These are phyloP conservation scores for Anoplophora glabripennis DNA, from an alignment of 1,140 invertebrate genomes.

Conservation along the genomic window DNA sequence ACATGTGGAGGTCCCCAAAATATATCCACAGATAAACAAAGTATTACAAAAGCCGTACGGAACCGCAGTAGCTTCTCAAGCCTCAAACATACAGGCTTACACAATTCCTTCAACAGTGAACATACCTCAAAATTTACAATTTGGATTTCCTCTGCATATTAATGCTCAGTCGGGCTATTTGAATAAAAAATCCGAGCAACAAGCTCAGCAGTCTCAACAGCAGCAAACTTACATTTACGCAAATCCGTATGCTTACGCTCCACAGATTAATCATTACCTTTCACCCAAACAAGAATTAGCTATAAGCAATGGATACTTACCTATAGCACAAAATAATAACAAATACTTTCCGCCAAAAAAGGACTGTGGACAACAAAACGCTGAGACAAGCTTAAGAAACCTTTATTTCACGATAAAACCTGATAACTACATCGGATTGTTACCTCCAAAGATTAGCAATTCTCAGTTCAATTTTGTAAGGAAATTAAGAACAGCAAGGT, in stretches of 20 bases:
- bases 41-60: constrained; percentile 38
- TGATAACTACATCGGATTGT: constrained; percentile 48
- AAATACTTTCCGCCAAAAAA: constrained; percentile 21
- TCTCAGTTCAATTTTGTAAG: constrained; percentile 10
- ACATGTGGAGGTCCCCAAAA: constrained; percentile 29
- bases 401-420: background rate
- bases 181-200: constrained; percentile 15
- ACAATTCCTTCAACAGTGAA: background rate
- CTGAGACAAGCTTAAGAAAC: background rate
- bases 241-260: constrained; percentile 35
- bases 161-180: constrained; percentile 20
- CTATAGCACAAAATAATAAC: constrained; percentile 11
- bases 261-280: constrained; percentile 25
- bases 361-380: constrained; percentile 14
- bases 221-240: constrained; percentile 5
- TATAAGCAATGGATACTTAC: background rate
- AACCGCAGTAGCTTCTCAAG: background rate
- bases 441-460: constrained; percentile 44
- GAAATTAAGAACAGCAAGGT: constrained; percentile 38
- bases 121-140: background rate
- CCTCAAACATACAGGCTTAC: background rate
- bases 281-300: constrained; percentile 18
- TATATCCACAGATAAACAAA: constrained; percentile 37
- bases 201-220: constrained; percentile 3
- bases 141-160: constrained; percentile 17